Evolutionary conservation across 2,888 invertebrate genomes (phyloP), one percentile per base, ranked within the genome.

Genomic region (Yponomeuta plumbellus): DNA sequence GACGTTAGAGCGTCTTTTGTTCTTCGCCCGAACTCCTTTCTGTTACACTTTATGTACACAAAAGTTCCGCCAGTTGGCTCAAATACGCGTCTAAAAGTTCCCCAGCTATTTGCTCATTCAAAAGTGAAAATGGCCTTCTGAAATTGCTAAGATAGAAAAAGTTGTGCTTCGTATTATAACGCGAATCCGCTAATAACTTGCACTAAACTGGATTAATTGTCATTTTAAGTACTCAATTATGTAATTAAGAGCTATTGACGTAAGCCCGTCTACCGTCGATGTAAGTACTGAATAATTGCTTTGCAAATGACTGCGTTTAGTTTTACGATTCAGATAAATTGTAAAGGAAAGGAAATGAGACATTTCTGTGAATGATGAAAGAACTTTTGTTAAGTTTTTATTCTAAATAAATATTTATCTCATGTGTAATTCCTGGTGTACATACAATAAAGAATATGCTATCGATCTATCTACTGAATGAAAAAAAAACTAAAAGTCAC

Each of bases 1-100:
- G 72, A 73, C 67, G 75, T 76, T 73, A 68, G 64, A 71, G 71
- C 75, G 75, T 75, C 78, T 80, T 85, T 84, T 86, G 85, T 87
- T 84, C 78, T 73, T 75, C 70, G 75, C 73, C 75, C 71, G 72
- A 70, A 73, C 75, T 71, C 71, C 72, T 72, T 71, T 69, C 68
- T 73, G 75, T 76, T 74, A 59, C 59, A 78, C 77, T 76, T 79
- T 77, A 73, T 72, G 76, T 71, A 75, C 77, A 77, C 73, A 71
- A 75, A 80, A 80, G 75, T 78, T 64, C 44, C 44, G 44, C 17
- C 44, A 52, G 44, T 52, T 52, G 21, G 17, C 64, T 44, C 44
- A 23, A 44, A 22, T 64, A 61, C 44, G 58, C 22, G 58, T 22
- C 58, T 58, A 11, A 22, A 58, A 58, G 61, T 26, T 62, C 26